Conservation (phyloP, 2,113 vertebrate genomes). For the Calyptommatus sinebrachiatus region DNA sequence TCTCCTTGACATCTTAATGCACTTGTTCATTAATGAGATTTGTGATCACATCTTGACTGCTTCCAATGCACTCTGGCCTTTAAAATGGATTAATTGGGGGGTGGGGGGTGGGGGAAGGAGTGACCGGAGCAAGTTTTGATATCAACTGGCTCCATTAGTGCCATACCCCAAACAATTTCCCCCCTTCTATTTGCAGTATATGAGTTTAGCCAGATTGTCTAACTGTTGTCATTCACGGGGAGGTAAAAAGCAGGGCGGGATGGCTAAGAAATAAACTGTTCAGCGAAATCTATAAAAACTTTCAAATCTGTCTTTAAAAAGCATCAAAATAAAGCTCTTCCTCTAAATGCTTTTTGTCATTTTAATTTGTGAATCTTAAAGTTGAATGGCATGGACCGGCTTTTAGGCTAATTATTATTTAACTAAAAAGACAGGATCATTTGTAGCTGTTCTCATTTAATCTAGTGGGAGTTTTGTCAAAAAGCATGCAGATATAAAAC, state of each 20-base stretch:
- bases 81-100: too few species aligned
- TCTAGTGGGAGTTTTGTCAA: slow-evolving; percentile 30
- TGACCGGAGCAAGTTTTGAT: too few species aligned
- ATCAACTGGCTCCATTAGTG: too few species aligned
- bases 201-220: neutral
- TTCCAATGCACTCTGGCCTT: too few species aligned
- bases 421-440: neutral
- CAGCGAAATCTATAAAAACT: neutral
- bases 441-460: slow-evolving; percentile 20
- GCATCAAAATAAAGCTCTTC: neutral
- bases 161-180: too few species aligned
- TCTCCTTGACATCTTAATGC: too few species aligned
- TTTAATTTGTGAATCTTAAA: neutral
- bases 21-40: too few species aligned
- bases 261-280: neutral
- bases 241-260: neutral
- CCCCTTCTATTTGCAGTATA: neutral
- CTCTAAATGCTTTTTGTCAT: neutral
- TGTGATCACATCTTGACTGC: too few species aligned
- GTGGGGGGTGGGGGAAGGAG: too few species aligned
- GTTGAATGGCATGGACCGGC: neutral
- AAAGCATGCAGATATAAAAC: slow-evolving; percentile 14
- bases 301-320: neutral
- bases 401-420: slow-evolving; percentile 12
- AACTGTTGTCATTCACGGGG: neutral